Evolutionary conservation across 2,797 vertebrate species (phyloP).

Genomic region (Gallinago stenura): DNA sequence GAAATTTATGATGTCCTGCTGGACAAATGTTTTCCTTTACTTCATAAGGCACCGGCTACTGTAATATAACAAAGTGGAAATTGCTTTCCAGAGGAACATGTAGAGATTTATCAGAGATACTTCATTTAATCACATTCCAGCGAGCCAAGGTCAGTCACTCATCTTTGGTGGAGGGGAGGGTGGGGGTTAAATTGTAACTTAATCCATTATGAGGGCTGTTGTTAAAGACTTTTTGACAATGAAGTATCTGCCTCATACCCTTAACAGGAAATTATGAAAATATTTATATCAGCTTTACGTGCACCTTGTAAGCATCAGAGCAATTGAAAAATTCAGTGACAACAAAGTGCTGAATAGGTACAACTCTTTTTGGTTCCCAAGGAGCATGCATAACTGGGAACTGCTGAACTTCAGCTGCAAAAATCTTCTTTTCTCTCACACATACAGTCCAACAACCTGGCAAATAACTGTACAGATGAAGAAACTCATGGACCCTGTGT

Average conservation of each 20-base stretch:
- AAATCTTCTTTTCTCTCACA: neutral
- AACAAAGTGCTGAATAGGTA: neutral
- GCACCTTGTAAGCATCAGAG: neutral
- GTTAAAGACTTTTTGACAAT: conserved; percentile 8
- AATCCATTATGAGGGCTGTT: neutral
- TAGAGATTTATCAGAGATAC: conserved; percentile 38
- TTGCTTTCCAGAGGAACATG: conserved; percentile 38
- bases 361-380: neutral
- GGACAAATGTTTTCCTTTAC: conserved; percentile 57
- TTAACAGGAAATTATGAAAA: neutral
- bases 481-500: neutral
- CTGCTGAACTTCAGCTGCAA: neutral
- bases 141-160: neutral
- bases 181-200: neutral
- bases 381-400: neutral
- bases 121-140: conserved; percentile 32
- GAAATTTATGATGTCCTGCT: conserved; percentile 56
- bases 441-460: fast-evolving
- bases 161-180: neutral
- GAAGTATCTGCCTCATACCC: neutral
- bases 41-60: conserved; percentile 36
- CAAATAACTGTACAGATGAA: neutral
- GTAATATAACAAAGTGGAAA: conserved; percentile 57
- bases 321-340: neutral
- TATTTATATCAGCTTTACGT: neutral